Conservation (phyloP, 2,797 vertebrate species). For the Nasua narica region DNA sequence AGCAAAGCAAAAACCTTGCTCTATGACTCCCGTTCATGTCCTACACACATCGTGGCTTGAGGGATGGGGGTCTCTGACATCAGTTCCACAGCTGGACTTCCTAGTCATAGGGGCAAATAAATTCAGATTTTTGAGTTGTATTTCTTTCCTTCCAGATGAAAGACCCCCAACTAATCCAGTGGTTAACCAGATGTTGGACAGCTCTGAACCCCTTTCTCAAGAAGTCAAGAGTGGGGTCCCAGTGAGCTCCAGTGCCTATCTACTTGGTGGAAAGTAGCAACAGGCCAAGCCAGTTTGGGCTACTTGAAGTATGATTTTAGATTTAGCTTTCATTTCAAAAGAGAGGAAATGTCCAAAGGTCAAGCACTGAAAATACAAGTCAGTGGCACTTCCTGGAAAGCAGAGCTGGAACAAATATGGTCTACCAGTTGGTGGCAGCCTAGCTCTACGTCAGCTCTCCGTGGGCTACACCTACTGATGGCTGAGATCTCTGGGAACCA, state of each 20-base stretch:
- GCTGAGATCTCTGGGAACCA: conserved; percentile 60
- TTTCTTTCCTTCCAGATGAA: not conserved
- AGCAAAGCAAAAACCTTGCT: too few relatives aligned
- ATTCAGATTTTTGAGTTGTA: not conserved
- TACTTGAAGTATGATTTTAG: not conserved
- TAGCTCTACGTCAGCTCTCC: conserved; percentile 65
- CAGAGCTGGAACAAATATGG: not conserved
- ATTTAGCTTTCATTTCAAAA: not conserved
- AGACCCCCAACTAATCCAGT: not conserved
- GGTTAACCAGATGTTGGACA: not conserved
- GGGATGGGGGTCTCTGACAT: not conserved
- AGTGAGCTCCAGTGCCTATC: not conserved
- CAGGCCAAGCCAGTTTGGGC: not conserved
- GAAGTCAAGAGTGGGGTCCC: not conserved
- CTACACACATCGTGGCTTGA: too few relatives aligned
- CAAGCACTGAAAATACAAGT: not conserved
- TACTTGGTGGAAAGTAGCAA: not conserved
- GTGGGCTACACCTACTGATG: not conserved
- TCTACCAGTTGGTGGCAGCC: not conserved
- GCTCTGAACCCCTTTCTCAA: not conserved
- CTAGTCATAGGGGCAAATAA: not conserved
- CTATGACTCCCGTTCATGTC: not conserved
- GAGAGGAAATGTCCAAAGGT: not conserved
- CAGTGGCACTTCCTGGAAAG: not conserved
- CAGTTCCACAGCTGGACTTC: not conserved